A percentile compares a stretch with the other conserved stretches of the same genome.
These are phyloP conservation scores for Crioceris asparagi DNA, from an alignment of 2,888 invertebrate genomes.

Conservation along the genomic window DNA sequence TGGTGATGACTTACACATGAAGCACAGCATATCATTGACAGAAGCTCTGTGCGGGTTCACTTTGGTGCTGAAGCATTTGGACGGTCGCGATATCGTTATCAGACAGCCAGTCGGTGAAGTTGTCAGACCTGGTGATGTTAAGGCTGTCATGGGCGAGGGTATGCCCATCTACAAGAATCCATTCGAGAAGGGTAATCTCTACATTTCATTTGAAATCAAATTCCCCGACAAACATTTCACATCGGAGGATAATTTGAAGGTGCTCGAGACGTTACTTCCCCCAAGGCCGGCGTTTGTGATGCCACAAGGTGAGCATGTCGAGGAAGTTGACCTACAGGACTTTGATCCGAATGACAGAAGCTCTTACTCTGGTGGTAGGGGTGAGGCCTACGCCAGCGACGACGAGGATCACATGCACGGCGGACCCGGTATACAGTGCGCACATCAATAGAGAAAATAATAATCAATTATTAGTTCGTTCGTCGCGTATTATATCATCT, in stretches of 20 bases:
- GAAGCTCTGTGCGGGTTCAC: conserved; percentile 88
- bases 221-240: conserved; percentile 79
- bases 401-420: conserved; percentile 52
- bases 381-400: conserved; percentile 64
- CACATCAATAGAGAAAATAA: conserved; percentile 70
- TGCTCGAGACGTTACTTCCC: conserved; percentile 66
- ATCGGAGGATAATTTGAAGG: conserved; percentile 51
- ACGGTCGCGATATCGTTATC: conserved; percentile 73
- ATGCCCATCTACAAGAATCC: conserved; percentile 84
- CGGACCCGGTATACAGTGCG: conserved; percentile 60
- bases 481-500: too few relatives aligned
- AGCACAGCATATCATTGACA: conserved; percentile 65
- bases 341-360: conserved; percentile 53
- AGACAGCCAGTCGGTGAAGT: conserved; percentile 70
- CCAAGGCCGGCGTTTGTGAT: conserved; percentile 56
- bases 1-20: conserved; percentile 63
- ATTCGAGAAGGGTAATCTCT: conserved; percentile 77
- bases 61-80: conserved; percentile 77
- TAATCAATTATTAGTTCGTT: conserved; percentile 14
- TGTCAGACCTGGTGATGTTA: conserved; percentile 62
- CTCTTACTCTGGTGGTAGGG: conserved; percentile 38
- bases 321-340: conserved; percentile 75
- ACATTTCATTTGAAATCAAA: conserved; percentile 73
- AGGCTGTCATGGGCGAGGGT: conserved; percentile 73
- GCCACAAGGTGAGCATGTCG: conserved; percentile 72